Base-by-base conservation (phyloP, 1,140 invertebrate species). In the Ips nitidus region DNA sequence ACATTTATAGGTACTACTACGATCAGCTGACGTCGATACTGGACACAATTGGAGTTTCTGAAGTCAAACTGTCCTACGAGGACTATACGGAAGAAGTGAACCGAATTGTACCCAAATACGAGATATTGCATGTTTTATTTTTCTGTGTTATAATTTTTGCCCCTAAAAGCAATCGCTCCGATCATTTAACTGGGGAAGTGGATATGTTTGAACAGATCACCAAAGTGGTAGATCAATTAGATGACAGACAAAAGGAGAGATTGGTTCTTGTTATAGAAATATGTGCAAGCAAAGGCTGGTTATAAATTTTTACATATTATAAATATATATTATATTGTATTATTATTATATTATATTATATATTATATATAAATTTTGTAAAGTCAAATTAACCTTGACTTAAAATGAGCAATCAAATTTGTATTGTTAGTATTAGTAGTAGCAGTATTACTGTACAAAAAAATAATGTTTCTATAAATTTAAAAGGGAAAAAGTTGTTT, bases 241-340 rank as follows among this genome's bases (percentile, higher is more conserved):
- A 41, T n/a, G 37, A 38, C 37, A 22, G 37, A 40, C 42, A 36
- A 7, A 68, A 60, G 22, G 47, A 68, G n/a, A 68, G 60, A 60
- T 40, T 68, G 7, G 38, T 7, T 8, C 38, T 60, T 39, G 43
- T 59, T 4, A 37, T 53, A 5, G 43, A 41, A 41, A 4, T 39
- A 22, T 59, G 5, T 43, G 56, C 6, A 6, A 60, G 22, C 8
- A 60, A 41, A 52, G 57, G 47, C 0, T 68, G 66, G 66, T 7
- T 68, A 8, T 69, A 53, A 36, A 22, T 22, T 22, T 22, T 22
- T 7, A 6, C 45, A 6, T 56, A 7, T 2, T n/a, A n/a, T n/a
- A n/a, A n/a, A 6, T 56, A 7, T 2, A n/a, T n/a, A n/a, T n/a
- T 73, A 81, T 65, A 69, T 56, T 56, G 7, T 6, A 39, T 56